phyloP scores from a whole-genome alignment of 2,113 vertebrate species.

The Cebus imitator region DNA sequence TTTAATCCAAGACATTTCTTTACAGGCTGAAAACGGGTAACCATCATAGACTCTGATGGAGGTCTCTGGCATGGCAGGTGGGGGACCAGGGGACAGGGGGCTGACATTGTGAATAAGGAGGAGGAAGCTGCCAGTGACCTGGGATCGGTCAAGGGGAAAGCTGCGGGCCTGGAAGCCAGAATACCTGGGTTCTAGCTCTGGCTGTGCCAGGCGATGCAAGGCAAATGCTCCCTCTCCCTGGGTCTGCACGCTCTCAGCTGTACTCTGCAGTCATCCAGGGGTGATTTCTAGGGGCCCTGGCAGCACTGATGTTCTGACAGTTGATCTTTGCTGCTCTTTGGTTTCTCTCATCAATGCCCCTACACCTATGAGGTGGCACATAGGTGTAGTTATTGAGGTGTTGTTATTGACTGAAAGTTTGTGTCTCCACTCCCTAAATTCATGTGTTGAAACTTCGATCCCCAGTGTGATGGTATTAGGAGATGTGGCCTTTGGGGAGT shows the following conservation, averaged over 20 bases:
- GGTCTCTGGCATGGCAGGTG: background rate
- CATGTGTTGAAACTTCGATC: background rate
- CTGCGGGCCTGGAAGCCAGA: background rate
- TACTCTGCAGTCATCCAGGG: background rate
- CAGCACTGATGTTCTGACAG: rapidly evolving
- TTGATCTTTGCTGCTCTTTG: background rate
- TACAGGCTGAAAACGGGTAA: no score
- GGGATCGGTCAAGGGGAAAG: background rate
- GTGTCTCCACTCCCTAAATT: background rate
- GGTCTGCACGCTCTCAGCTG: background rate
- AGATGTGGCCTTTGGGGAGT: no score
- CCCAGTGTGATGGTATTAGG: no score
- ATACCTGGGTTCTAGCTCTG: background rate
- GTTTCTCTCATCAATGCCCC: background rate
- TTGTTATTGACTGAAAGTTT: background rate
- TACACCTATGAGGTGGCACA: background rate
- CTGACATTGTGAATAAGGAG: background rate
- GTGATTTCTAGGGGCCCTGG: background rate
- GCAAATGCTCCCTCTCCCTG: background rate
- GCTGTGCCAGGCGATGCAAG: background rate
- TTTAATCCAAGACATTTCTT: no score
- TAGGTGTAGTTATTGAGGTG: no score
- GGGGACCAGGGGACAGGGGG: background rate
- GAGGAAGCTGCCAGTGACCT: background rate
- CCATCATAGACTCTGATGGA: no score